Evolutionary conservation across 1,140 invertebrate genomes (phyloP).

Genomic region (Tetraneura akinire): DNA sequence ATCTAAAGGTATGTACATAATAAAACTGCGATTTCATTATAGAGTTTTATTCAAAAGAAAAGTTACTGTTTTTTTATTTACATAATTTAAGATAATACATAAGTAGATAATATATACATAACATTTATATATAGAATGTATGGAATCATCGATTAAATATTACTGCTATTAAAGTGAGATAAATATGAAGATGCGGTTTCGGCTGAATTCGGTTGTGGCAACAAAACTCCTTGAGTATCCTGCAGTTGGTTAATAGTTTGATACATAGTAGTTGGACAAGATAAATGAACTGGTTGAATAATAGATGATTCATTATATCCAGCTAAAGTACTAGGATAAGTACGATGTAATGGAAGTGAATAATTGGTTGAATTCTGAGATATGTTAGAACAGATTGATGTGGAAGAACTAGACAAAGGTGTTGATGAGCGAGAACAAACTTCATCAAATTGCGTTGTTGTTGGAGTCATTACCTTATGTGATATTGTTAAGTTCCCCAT

Average conservation of each 20-base stretch:
- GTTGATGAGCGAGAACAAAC: conserved; percentile 19
- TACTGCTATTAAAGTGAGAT: conserved; percentile 21
- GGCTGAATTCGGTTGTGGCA: conserved; percentile 21
- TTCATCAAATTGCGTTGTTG: conserved; percentile 23
- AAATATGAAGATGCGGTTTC: conserved; percentile 24
- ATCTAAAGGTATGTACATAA: conserved; percentile 34
- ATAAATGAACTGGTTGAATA: conserved; percentile 25
- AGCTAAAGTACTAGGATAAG: conserved; percentile 14
- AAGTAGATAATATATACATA: too few relatives aligned
- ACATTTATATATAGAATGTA: too few relatives aligned
- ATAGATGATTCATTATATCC: conserved; percentile 27
- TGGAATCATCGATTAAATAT: too few relatives aligned
- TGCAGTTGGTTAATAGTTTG: conserved; percentile 26
- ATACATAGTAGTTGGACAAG: conserved; percentile 24
- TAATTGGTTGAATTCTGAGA: conserved; percentile 22
- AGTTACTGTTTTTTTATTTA: too few relatives aligned
- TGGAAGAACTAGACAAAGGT: conserved; percentile 22
- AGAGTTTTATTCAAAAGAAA: conserved; percentile 21
- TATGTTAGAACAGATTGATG: conserved; percentile 13
- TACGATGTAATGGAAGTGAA: conserved; percentile 22
- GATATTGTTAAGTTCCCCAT: conserved; percentile 33
- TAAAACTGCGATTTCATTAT: conserved; percentile 11
- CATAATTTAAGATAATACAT: too few relatives aligned
- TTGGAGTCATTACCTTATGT: conserved; percentile 36
- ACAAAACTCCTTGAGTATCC: conserved; percentile 26